phyloP scores from a whole-genome alignment of 2,113 vertebrate species.

The Scopus umbretta region DNA sequence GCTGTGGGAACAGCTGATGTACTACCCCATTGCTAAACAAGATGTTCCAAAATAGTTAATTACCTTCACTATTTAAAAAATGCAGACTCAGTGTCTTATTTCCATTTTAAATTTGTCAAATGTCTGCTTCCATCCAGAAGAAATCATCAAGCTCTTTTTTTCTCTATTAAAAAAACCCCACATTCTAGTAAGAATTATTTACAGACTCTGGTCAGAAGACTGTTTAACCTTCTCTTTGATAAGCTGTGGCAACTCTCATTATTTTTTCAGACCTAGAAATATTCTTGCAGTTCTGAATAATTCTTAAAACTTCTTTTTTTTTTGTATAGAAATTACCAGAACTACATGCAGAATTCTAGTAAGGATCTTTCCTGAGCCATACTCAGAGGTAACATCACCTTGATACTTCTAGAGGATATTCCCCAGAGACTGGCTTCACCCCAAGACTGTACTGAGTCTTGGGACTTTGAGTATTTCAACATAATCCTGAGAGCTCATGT shows the following conservation, averaged over 20 bases:
- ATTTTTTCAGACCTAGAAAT: not conserved
- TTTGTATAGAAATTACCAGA: no score
- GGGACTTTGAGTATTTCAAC: not conserved
- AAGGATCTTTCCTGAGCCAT: not conserved
- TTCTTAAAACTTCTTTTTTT: not conserved
- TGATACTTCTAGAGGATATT: not conserved
- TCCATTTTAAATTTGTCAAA: not conserved
- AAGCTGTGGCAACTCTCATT: not conserved
- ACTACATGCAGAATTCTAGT: not conserved
- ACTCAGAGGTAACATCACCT: not conserved
- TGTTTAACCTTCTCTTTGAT: not conserved
- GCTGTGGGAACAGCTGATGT: no score
- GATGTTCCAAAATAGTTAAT: conserved; percentile 38
- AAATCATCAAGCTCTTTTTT: not conserved
- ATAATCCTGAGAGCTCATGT: not conserved
- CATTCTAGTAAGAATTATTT: not conserved
- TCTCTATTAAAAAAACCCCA: not conserved
- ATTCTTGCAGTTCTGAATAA: not conserved
- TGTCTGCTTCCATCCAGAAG: not conserved
- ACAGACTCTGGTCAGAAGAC: not conserved
- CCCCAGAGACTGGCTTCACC: not conserved
- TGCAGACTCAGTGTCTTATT: not conserved
- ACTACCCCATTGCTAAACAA: conserved; percentile 16
- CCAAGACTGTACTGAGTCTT: not conserved
- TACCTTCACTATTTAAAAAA: conserved; percentile 4